These are phyloP conservation scores for Scaeva pyrastri DNA, from an alignment of 2,888 invertebrate species.

Conservation along the genomic window DNA sequence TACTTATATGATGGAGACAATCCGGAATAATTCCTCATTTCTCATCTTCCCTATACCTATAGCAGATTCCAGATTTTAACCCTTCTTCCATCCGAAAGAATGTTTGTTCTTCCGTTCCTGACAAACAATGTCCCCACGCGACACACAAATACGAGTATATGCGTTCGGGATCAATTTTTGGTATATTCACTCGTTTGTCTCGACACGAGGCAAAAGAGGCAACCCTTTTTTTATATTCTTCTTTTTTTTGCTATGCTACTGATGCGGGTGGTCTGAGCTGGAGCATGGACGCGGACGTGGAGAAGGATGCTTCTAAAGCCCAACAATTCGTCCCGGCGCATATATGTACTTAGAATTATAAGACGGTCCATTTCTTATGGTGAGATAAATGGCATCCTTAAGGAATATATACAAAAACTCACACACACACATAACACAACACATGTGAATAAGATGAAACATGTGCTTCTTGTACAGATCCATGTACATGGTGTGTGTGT, in stretches of 20 bases:
- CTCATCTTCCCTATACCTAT: constrained; percentile 67
- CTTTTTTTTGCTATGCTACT: not conserved
- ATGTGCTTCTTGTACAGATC: not conserved
- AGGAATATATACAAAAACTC: constrained; percentile 19
- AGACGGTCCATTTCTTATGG: constrained; percentile 62
- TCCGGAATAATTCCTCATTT: constrained; percentile 72
- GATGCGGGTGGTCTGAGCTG: not conserved
- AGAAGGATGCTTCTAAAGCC: constrained; percentile 47
- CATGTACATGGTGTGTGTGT: no score
- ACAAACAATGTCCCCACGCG: constrained; percentile 41
- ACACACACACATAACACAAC: constrained; percentile 14
- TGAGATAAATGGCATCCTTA: constrained; percentile 75
- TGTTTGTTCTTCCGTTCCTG: constrained; percentile 5
- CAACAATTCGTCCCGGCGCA: constrained; percentile 67
- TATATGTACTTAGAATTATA: no score
- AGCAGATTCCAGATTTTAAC: constrained; percentile 48
- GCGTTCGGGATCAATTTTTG: constrained; percentile 59
- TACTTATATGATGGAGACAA: constrained; percentile 62
- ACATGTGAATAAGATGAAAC: not conserved
- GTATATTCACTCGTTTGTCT: constrained; percentile 19
- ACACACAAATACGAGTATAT: constrained; percentile 65
- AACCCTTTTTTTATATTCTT: constrained; percentile 48
- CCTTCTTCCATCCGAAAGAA: constrained; percentile 45
- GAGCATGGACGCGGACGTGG: not conserved
- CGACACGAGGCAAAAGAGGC: not conserved